Conservation (phyloP, 1,140 invertebrate genomes). For the Stegodyphus dumicola region DNA sequence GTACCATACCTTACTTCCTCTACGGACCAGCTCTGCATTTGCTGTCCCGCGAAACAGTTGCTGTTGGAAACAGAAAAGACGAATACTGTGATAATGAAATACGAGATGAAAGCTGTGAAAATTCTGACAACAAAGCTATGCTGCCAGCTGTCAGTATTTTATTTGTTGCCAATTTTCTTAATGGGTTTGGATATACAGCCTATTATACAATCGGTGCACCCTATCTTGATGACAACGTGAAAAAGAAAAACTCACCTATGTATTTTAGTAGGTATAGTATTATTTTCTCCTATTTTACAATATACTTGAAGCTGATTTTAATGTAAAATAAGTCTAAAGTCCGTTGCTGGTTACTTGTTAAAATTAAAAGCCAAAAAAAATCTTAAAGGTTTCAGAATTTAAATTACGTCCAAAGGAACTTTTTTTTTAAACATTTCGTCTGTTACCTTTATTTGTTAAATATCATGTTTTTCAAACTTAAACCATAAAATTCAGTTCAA, state of each 20-base stretch:
- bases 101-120: constrained; percentile 22
- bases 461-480: too few relatives aligned
- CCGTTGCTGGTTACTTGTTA: too few relatives aligned
- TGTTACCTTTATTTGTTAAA: too few relatives aligned
- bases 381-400: too few relatives aligned
- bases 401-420: too few relatives aligned
- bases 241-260: constrained; percentile 63
- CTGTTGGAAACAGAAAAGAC: background rate
- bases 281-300: too few relatives aligned
- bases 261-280: constrained; percentile 61
- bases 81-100: constrained; percentile 32
- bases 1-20: constrained; percentile 77
- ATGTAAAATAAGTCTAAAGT: too few relatives aligned
- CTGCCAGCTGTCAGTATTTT: constrained; percentile 61
- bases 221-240: constrained; percentile 63
- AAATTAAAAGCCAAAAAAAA: too few relatives aligned
- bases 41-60: background rate
- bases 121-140: constrained; percentile 67
- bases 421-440: too few relatives aligned
- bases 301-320: too few relatives aligned
- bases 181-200: constrained; percentile 64
- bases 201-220: constrained; percentile 58
- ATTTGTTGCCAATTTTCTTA: constrained; percentile 61
- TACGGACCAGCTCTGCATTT: constrained; percentile 72
- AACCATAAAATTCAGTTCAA: too few relatives aligned